These are phyloP conservation scores for Saccostrea glomerata DNA, from an alignment of 1,140 invertebrate species.

Conservation along the genomic window DNA sequence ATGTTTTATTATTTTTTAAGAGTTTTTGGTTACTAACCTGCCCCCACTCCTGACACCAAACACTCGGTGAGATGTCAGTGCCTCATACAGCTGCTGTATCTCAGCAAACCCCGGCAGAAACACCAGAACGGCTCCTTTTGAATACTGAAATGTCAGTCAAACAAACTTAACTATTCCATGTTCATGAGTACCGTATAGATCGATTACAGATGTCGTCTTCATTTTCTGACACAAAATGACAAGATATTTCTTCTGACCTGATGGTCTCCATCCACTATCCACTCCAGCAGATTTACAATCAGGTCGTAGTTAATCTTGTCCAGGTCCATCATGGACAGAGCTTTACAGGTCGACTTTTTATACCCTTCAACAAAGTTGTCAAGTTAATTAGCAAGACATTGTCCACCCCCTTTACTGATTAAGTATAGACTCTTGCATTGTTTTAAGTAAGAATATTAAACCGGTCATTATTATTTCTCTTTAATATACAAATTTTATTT, in stretches of 20 bases:
- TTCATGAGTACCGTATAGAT: too few relatives aligned
- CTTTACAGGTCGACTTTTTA: conserved; percentile 85
- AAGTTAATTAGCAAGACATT: too few relatives aligned
- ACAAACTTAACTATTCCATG: too few relatives aligned
- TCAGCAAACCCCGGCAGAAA: conserved; percentile 91
- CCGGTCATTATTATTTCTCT: too few relatives aligned
- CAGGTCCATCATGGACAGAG: conserved; percentile 88
- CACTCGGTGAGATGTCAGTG: conserved; percentile 83
- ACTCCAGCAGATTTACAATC: conserved; percentile 85
- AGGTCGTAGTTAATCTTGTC: conserved; percentile 89
- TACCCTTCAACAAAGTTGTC: conserved; percentile 77
- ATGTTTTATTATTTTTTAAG: not conserved
- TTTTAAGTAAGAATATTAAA: too few relatives aligned
- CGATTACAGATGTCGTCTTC: too few relatives aligned
- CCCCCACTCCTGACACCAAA: conserved; percentile 82
- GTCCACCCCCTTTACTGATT: too few relatives aligned
- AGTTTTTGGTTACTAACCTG: conserved; percentile 56
- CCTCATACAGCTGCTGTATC: conserved; percentile 87
- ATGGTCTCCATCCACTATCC: conserved; percentile 84
- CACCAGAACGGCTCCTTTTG: conserved; percentile 78
- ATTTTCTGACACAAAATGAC: too few relatives aligned
- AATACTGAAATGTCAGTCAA: conserved; percentile 59
- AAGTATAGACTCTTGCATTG: too few relatives aligned
- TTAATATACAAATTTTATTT: too few relatives aligned
- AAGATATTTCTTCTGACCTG: conserved; percentile 74